Percentiles rank a stretch among this genome's conserved stretches.
Conservation (phyloP, 2,797 vertebrate species). For the Pipistrellus pipistrellus region DNA sequence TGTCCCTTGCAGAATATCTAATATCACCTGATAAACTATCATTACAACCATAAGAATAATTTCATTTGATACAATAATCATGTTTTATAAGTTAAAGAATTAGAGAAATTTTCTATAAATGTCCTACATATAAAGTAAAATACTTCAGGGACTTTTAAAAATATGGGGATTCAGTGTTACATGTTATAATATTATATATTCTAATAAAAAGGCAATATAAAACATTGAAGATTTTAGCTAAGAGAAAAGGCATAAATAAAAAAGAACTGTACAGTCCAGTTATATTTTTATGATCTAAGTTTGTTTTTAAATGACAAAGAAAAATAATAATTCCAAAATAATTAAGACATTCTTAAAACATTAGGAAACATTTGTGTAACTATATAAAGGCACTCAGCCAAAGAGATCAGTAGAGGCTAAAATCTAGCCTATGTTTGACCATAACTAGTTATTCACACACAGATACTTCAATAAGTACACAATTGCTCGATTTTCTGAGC, state of each 20-base stretch:
- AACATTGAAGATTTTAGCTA: slow-evolving; percentile 23
- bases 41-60: slow-evolving; percentile 10
- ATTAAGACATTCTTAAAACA: slow-evolving; percentile 29
- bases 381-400: not conserved
- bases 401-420: not conserved
- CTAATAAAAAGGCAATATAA: not conserved
- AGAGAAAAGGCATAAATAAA: not conserved
- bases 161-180: not conserved
- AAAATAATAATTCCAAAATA: slow-evolving; percentile 2
- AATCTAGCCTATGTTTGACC: not conserved
- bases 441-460: not conserved
- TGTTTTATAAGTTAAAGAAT: slow-evolving; percentile 51
- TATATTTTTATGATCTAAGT: not conserved
- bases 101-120: slow-evolving; percentile 35
- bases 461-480: not conserved
- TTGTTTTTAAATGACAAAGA: slow-evolving; percentile 35
- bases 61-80: slow-evolving; percentile 30
- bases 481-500: slow-evolving; percentile 38
- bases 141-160: not conserved
- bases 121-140: slow-evolving; percentile 35
- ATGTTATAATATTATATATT: not conserved
- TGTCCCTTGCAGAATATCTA: not conserved
- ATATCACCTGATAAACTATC: not conserved
- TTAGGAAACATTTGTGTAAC: not conserved
- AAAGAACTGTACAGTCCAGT: not conserved